Base-by-base conservation (phyloP, 2,888 invertebrate genomes). In the Heteromyza rotundicornis region DNA sequence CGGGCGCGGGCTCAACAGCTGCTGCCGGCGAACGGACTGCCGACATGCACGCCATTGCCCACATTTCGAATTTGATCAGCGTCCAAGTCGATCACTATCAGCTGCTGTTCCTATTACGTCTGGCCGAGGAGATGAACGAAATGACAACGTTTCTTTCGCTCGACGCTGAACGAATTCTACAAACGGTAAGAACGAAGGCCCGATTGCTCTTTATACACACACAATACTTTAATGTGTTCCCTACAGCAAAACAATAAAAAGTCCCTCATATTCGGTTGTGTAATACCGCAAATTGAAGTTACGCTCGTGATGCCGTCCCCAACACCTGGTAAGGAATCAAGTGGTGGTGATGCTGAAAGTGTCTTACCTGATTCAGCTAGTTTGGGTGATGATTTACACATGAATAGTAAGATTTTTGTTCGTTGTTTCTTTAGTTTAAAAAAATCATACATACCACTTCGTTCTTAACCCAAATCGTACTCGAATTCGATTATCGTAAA, bases 71-170 rank as follows among this genome's bases (percentile, higher is more conserved):
- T 74, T 86, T 96, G 75, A 89, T 96, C 57, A 94, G 94, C 68
- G 86, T 95, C 2, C 96, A 97, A 84, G 86, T 98, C 64, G 96
- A 95, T 85, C 96, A 96, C 82, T 95, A 93, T 83, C 96, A 97
- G 84, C 91, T 91, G 84, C 86, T 96, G 71, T 96, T 97, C 84
- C 86, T 97, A 57, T 84, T 96, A 82, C 86, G 96, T 57, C 86
- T 95, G 72, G 86, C 92, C 22, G 96, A 97, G 82, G 88, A 91
- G 54, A 82, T 94, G 32, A 87, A 91, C 0, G 94, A 94, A 82
- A 85, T 94, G 84, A 86, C 90, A 3, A 91, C 92, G 12, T 94
- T 92, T 84, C 83, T 95, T 40, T 87, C 90, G 1, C 86, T 92
- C 63, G 94, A 95, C 78, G 90, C 92, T 0, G 89, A 89, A 66